phyloP scores from a whole-genome alignment of 2,797 vertebrate species.

The Xiphorhynchus erythropygius region DNA sequence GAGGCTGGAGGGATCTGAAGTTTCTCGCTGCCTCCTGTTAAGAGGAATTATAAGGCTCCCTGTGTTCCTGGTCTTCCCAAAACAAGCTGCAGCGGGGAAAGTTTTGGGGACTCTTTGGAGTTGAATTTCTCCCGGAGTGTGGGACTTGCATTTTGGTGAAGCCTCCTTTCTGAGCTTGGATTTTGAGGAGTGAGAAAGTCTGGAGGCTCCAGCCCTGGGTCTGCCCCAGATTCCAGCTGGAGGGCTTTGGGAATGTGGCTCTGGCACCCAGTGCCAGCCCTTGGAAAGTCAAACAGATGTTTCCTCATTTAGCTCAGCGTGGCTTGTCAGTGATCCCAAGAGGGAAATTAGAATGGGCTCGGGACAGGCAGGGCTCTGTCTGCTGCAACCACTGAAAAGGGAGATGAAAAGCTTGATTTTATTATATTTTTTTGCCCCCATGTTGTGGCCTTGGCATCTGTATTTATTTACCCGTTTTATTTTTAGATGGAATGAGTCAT shows the following conservation, averaged over 20 bases:
- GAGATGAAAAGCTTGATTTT: not conserved
- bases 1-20: not conserved
- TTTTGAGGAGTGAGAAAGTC: not conserved
- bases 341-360: constrained; percentile 33
- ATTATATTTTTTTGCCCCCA: not conserved
- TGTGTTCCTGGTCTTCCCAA: not conserved
- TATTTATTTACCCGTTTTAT: constrained; percentile 22
- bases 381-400: constrained; percentile 44
- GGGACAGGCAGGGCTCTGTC: constrained; percentile 37
- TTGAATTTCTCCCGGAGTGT: not conserved
- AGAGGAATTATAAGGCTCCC: not conserved
- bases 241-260: constrained; percentile 40
- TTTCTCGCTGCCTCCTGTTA: not conserved
- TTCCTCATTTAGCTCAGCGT: constrained; percentile 29
- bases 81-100: accelerated
- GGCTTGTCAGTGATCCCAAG: constrained; percentile 53
- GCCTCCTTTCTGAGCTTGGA: not conserved
- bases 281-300: constrained; percentile 55
- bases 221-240: not conserved
- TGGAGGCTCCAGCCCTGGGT: not conserved
- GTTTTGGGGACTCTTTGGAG: not conserved
- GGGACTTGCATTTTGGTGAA: accelerated
- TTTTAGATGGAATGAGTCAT: constrained; percentile 34
- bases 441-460: not conserved
- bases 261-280: constrained; percentile 35